A percentile compares a stretch with the other conserved stretches of the same genome.
These are phyloP conservation scores for Gastracanthus pulcherrimus DNA, from an alignment of 2,888 invertebrate genomes.

Conservation along the genomic window DNA sequence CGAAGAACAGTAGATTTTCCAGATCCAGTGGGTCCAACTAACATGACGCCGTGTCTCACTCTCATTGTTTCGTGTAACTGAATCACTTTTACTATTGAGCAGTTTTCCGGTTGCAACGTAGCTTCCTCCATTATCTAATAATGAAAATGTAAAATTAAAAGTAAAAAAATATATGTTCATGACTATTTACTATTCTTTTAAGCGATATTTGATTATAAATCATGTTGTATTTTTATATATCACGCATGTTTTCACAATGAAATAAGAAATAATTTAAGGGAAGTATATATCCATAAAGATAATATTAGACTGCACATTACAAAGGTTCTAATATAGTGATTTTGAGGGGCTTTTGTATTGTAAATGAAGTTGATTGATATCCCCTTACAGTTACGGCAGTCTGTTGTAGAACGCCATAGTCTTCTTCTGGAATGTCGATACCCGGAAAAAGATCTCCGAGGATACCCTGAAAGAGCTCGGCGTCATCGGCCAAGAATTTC, in stretches of 20 bases:
- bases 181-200: too few relatives aligned
- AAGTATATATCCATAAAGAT: too few relatives aligned
- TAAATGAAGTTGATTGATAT: too few relatives aligned
- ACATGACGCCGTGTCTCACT: slow-evolving; percentile 95
- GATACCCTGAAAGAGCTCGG: slow-evolving; percentile 90
- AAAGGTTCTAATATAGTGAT: neutral
- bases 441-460: slow-evolving; percentile 94
- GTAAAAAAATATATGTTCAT: too few relatives aligned
- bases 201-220: too few relatives aligned
- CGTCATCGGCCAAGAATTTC: slow-evolving; percentile 92
- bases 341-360: too few relatives aligned
- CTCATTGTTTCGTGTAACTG: slow-evolving; percentile 95
- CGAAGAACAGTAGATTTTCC: slow-evolving; percentile 89
- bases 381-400: slow-evolving; percentile 77
- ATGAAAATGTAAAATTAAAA: neutral
- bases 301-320: too few relatives aligned
- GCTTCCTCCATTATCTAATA: slow-evolving; percentile 78
- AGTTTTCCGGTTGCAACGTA: slow-evolving; percentile 83
- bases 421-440: slow-evolving; percentile 86
- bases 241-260: too few relatives aligned
- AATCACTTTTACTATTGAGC: slow-evolving; percentile 87
- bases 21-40: slow-evolving; percentile 93
- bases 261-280: too few relatives aligned
- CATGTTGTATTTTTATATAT: too few relatives aligned
- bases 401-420: slow-evolving; percentile 87